Evolutionary conservation across 2,113 vertebrate genomes (phyloP).

Genomic region (Cinclus cinclus): DNA sequence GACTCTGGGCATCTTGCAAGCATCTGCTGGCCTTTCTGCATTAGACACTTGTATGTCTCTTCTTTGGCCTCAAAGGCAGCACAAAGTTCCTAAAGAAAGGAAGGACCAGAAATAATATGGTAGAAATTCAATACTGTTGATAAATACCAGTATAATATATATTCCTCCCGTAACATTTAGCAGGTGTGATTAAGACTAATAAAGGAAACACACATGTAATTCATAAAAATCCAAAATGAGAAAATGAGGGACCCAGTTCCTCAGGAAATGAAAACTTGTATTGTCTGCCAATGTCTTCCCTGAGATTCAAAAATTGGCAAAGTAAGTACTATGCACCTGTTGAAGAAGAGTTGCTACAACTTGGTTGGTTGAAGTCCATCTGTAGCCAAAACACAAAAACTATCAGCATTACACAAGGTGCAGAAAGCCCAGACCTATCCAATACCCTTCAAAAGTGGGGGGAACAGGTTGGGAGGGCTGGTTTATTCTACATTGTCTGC

Average conservation of each 20-base stretch:
- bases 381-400: not conserved
- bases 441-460: not conserved
- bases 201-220: constrained; percentile 3
- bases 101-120: not conserved
- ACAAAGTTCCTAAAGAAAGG: constrained; percentile 87
- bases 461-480: not conserved
- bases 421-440: not conserved
- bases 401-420: not conserved
- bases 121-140: constrained; percentile 11
- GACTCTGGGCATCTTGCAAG: constrained; percentile 81
- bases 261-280: constrained; percentile 8
- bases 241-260: not conserved
- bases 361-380: not conserved
- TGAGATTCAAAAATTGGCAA: not conserved
- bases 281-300: not conserved
- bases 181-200: not conserved
- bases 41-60: constrained; percentile 82
- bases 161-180: not conserved
- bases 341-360: not conserved
- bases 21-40: constrained; percentile 88
- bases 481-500: not conserved
- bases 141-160: not conserved
- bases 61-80: constrained; percentile 88
- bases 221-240: constrained; percentile 15
- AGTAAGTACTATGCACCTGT: not conserved